Evolutionary conservation across 2,888 invertebrate genomes (phyloP).

Genomic region (Ariolimax columbianus): DNA sequence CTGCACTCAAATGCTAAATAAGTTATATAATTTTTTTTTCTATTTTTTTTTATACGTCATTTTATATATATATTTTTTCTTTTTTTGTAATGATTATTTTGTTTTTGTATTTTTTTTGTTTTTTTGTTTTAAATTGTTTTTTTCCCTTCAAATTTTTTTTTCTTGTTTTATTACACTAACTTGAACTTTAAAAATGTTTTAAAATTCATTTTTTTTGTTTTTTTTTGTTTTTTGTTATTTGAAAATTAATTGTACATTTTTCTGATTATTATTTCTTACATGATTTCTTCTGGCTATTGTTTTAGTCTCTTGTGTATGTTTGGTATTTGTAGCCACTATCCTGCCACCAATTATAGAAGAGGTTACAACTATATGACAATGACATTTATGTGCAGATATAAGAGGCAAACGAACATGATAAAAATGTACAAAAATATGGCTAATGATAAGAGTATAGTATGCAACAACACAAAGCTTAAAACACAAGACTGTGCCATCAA

Average conservation of each 20-base stretch:
- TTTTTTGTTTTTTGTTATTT: too few relatives aligned
- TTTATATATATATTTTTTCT: not conserved
- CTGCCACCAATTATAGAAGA: not conserved
- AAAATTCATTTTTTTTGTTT: too few relatives aligned
- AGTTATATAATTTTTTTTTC: not conserved
- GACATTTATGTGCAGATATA: too few relatives aligned
- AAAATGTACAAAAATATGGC: not conserved
- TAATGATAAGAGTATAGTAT: not conserved
- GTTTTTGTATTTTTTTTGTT: not conserved
- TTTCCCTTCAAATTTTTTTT: too few relatives aligned
- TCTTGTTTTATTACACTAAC: too few relatives aligned
- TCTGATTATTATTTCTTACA: too few relatives aligned
- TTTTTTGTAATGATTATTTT: not conserved
- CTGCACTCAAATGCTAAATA: not conserved
- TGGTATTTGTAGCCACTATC: too few relatives aligned
- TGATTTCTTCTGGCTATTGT: too few relatives aligned
- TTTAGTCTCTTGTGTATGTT: too few relatives aligned
- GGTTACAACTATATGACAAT: not conserved
- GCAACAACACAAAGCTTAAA: not conserved
- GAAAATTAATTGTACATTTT: too few relatives aligned
- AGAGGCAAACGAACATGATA: constrained; percentile 4
- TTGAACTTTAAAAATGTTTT: too few relatives aligned
- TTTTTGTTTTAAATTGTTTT: not conserved
- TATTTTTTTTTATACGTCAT: not conserved
- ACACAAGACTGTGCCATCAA: constrained; percentile 39